Conservation (phyloP, 2,797 vertebrate species). For the Sparidentex hasta region DNA sequence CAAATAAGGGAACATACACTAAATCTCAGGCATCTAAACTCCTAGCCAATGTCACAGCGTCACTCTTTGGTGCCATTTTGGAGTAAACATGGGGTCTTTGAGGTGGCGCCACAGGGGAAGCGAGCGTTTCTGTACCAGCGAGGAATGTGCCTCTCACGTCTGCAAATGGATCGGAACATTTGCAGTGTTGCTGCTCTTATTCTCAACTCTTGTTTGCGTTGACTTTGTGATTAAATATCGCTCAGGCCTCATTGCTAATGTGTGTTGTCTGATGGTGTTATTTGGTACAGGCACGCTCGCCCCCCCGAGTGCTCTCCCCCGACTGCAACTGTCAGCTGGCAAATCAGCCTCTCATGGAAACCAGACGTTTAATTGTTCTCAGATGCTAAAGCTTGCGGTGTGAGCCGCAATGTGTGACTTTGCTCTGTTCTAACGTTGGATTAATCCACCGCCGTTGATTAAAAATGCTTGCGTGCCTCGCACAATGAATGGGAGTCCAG, state of each 20-base stretch:
- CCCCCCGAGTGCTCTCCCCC: background rate
- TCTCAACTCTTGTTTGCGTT: slow-evolving; percentile 51
- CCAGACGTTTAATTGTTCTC: slow-evolving; percentile 86
- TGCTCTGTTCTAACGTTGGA: slow-evolving; percentile 71
- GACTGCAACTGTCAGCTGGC: slow-evolving; percentile 75
- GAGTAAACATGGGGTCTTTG: slow-evolving; percentile 36
- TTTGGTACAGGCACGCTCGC: slow-evolving; percentile 64
- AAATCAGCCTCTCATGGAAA: slow-evolving; percentile 83
- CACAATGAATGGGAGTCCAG: slow-evolving; percentile 48
- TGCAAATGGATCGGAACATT: slow-evolving; percentile 58
- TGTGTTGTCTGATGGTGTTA: slow-evolving; percentile 68
- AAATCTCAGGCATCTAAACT: slow-evolving; percentile 15
- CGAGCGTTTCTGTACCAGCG: slow-evolving; percentile 21
- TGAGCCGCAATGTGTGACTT: slow-evolving; percentile 76
- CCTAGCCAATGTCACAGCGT: background rate
- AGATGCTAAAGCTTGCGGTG: slow-evolving; percentile 82
- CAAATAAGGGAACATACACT: background rate
- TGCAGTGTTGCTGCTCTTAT: slow-evolving; percentile 48
- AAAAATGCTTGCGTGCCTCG: slow-evolving; percentile 67
- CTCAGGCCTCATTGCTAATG: slow-evolving; percentile 68
- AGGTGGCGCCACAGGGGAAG: slow-evolving; percentile 37
- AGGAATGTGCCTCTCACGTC: slow-evolving; percentile 44
- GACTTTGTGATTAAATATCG: slow-evolving; percentile 50
- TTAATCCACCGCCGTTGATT: slow-evolving; percentile 78
- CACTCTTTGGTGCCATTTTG: slow-evolving; percentile 19